Evolutionary conservation across 2,113 vertebrate genomes (phyloP).

Genomic region (Tupaia chinensis): DNA sequence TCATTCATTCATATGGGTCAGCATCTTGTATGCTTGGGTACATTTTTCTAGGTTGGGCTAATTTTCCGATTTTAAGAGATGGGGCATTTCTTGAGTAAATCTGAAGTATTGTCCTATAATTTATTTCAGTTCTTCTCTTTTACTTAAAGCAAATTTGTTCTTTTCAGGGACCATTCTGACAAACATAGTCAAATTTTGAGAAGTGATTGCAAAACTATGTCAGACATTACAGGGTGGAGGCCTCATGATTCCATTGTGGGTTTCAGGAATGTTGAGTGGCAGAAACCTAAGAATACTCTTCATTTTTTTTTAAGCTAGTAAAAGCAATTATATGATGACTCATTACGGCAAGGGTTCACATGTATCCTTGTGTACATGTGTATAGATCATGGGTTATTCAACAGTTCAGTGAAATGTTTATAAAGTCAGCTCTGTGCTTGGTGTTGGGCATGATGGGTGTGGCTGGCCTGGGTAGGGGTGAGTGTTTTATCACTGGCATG

Average conservation of each 20-base stretch:
- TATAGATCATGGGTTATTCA: background rate
- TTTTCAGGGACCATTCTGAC: background rate
- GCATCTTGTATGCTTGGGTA: background rate
- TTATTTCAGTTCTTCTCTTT: background rate
- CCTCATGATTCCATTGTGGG: background rate
- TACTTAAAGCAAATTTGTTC: background rate
- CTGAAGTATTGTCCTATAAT: background rate
- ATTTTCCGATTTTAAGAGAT: constrained; percentile 23
- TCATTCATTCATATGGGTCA: background rate
- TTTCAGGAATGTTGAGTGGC: constrained; percentile 24
- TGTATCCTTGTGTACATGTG: background rate
- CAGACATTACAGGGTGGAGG: background rate
- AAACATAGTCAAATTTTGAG: background rate
- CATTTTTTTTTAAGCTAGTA: constrained; percentile 20
- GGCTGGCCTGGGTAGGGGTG: background rate
- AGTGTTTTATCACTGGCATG: background rate
- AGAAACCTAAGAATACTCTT: constrained; percentile 7
- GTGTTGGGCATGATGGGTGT: background rate
- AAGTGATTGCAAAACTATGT: background rate
- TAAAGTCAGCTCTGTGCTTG: background rate
- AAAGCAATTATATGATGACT: background rate
- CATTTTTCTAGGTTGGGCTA: background rate
- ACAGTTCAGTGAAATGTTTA: background rate
- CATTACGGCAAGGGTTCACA: background rate
- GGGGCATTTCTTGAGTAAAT: constrained; percentile 16